Evolutionary conservation across 2,113 vertebrate genomes (phyloP), one percentile per base, ranked within the genome.

Genomic region (Circaetus cinerascens): DNA sequence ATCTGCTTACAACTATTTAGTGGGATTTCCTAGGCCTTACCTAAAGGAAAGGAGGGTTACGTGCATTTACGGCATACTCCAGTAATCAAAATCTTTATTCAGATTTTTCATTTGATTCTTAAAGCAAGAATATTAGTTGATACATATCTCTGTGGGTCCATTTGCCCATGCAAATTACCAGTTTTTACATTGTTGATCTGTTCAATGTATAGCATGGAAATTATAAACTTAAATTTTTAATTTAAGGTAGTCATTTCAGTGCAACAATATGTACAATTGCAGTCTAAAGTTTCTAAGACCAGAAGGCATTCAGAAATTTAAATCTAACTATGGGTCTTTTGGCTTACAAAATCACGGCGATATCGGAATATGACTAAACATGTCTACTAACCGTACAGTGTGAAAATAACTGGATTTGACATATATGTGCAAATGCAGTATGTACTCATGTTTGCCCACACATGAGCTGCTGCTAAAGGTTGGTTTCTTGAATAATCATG

Each of bases 161-260:
- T 67, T 71, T 67, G 9, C 15, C 27, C 0, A 0, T 41, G 60
- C 1, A 7, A 50, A 59, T 81, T 9, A 45, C 0, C 13, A 2
- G 1, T 1, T 55, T 90, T 94, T 87, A 11, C 12, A 8, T n/a
- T 85, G 30, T 66, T 48, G 40, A 67, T 62, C 41, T 59, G 10
- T 40, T 89, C 30, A 10, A 2, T 41, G 22, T 67, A 7, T 18
- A 57, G 11, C 26, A 46, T 10, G 29, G 34, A 57, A 85, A 56
- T 69, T 0, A 7, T 19, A 40, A 93, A 14, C 4, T 21, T 36
- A 5, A 0, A 5, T 57, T 82, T 64, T 64, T 48, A 32, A 46
- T 79, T 75, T 30, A 45, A 45, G 12, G 14, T 62, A 20, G 17
- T 53, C 0, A 4, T 51, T 72, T 85, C 57, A 57, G 21, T 63